Evolutionary conservation across 2,113 vertebrate species (phyloP), one percentile per base, ranked within the genome.

Genomic region (Puntigrus tetrazona): DNA sequence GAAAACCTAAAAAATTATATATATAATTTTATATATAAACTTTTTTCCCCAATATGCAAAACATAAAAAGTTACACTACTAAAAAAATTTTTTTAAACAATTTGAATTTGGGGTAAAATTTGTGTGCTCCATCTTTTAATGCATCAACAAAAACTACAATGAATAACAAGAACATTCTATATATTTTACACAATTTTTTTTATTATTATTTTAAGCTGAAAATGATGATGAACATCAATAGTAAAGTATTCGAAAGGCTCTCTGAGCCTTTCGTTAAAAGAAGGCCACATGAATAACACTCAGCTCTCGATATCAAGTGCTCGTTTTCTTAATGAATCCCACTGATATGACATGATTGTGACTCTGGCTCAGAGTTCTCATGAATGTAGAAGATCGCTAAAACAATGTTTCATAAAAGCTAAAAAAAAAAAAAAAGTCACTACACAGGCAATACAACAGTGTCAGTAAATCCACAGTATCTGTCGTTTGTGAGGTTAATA

Each of bases 211-310:
- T 86, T 88, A 86, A 45, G 77, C 29, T 79, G 84, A 83, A 86
- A 77, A 80, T 80, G 29, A 36, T 63, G 34, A 34, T 43, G 27
- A 75, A 82, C 83, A 78, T 74, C 52, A 75, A 22, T 43, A 88
- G 86, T 87, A 76, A 85, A 82, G 41, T 91, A 77, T 81, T 84
- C 84, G 65, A 89, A 85, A 55, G 65, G 82, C 81, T 86, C 72
- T 72, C 5, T 69, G 43, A 86, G 81, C 81, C 47, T 80, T 86
- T 78, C 84, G 55, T 78, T 84, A 85, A 75, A 76, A 89, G 89
- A 93, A 94, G 93, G 93, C 92, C 92, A 93, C 91, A 52, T 61
- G 87, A 88, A 87, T 57, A 78, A 86, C 83, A 87, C 57, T 55
- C 79, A 87, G 77, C 74, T n/a, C 69, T 45, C 67, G 72, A 83